Evolutionary conservation across 2,113 vertebrate species (phyloP), one percentile per base, ranked within the genome.

Genomic region (Pomatorhinus ruficollis): DNA sequence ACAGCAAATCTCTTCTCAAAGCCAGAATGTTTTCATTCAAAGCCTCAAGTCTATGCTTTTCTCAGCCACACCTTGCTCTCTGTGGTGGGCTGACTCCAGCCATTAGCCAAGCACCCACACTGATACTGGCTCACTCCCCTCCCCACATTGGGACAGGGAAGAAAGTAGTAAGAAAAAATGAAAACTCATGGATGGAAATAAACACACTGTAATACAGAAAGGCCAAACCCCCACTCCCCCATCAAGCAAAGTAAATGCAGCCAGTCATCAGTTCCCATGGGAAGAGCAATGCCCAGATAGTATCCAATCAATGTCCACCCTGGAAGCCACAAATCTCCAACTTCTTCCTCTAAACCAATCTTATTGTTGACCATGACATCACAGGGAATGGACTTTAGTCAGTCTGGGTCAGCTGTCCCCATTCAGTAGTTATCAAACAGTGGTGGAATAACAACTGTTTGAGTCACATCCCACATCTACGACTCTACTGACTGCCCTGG

Each of bases 1-100:
- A 93, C 53, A 94, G 23, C 14, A 64, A 74, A 21, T 54, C 25
- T 81, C 39, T 83, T 75, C 23, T 78, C 61, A 96, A 75, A 85
- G 63, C 11, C 50, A 37, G 25, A 13, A 87, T 50, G 12, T 22
- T 82, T 87, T 39, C 22, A 79, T 39, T n/a, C 52, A 61, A 53
- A 93, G 39, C 33, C 35, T 15, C 57, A 50, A 2, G 2, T 9
- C 71, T n/a, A 10, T 24, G 49, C 20, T 80, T 60, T 90, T 47
- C 87, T 81, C 53, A 63, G 84, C 56, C 25, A 52, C 12, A 53
- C 15, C 40, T 50, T 33, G 25, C 42, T 59, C 61, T 16, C 9
- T n/a, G 37, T 15, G 22, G 33, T 15, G 42, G 20, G 50, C 19
- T 80, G 87, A 60, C 31, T 64, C 54, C 17, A 12, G 63, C 20